A percentile compares a stretch with the other conserved stretches of the same genome.
phyloP scores from a whole-genome alignment of 1,140 invertebrate species.

The Arctopsyche grandis region DNA sequence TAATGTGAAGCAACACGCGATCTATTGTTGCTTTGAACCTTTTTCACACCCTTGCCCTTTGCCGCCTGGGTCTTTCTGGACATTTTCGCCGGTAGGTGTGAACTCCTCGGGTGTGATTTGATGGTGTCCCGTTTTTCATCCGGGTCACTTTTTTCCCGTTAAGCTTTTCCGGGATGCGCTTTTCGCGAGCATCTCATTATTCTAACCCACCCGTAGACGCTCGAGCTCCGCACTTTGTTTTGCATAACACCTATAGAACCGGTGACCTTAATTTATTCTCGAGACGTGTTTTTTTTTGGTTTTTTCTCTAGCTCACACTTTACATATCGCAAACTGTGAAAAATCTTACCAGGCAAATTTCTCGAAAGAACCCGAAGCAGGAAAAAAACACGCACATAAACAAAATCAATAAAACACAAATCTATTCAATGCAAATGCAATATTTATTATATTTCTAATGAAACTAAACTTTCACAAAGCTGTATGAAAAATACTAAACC shows the following conservation, averaged over 20 bases:
- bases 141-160: not conserved
- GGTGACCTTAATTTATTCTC: not conserved
- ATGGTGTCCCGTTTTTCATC: constrained; percentile 2
- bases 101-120: not conserved
- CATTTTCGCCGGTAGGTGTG: not conserved
- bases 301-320: not conserved
- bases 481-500: no score
- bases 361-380: no score
- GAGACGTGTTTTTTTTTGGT: not conserved
- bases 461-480: no score
- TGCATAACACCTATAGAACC: not conserved
- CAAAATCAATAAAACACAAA: no score
- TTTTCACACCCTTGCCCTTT: not conserved
- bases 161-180: not conserved
- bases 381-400: no score
- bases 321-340: no score
- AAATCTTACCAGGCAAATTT: no score
- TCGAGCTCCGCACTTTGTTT: not conserved
- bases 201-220: not conserved
- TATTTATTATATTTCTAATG: no score
- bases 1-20: constrained; percentile 9
- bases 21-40: not conserved
- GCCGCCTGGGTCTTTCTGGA: not conserved
- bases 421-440: no score
- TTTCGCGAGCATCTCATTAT: not conserved